phyloP scores from a whole-genome alignment of 2,113 vertebrate species.

The Leptodactylus fuscus region DNA sequence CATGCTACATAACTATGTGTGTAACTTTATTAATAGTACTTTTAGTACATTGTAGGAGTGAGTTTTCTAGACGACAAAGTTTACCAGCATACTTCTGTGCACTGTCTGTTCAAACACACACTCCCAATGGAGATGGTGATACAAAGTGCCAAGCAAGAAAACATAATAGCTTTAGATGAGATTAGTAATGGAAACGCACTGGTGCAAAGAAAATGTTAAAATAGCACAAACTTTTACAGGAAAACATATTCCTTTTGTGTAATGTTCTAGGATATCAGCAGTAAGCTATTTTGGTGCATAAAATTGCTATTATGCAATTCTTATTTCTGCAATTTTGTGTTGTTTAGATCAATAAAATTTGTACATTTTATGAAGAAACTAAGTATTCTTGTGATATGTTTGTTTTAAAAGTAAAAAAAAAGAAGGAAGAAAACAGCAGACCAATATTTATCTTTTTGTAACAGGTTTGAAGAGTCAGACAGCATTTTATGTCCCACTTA shows the following conservation, averaged over 20 bases:
- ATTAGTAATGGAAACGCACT: slow-evolving; percentile 46
- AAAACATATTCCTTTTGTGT: slow-evolving; percentile 28
- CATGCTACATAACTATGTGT: too few species aligned
- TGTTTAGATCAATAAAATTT: slow-evolving; percentile 26
- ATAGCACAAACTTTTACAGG: slow-evolving; percentile 43
- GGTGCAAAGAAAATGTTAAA: slow-evolving; percentile 44
- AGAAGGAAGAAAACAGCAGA: not conserved
- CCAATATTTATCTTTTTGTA: not conserved
- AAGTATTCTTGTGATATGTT: not conserved
- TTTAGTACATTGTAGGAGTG: not conserved
- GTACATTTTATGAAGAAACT: slow-evolving; percentile 26
- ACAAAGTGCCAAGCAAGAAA: slow-evolving; percentile 11
- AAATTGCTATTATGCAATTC: slow-evolving; percentile 8
- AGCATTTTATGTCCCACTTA: slow-evolving; percentile 11
- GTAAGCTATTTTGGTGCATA: slow-evolving; percentile 29
- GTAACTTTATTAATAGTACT: not conserved
- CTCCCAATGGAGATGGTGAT: slow-evolving; percentile 11
- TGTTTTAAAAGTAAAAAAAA: not conserved
- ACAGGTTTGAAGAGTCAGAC: not conserved
- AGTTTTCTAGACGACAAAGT: not conserved
- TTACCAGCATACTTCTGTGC: not conserved
- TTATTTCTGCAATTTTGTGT: slow-evolving; percentile 40
- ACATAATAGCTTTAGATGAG: slow-evolving; percentile 10
- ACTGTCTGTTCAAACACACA: not conserved
- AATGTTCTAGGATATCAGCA: slow-evolving; percentile 52